A percentile compares a stretch with the other conserved stretches of the same genome.
Conservation (phyloP, 2,888 invertebrate species). For the Parochlus steinenii region DNA sequence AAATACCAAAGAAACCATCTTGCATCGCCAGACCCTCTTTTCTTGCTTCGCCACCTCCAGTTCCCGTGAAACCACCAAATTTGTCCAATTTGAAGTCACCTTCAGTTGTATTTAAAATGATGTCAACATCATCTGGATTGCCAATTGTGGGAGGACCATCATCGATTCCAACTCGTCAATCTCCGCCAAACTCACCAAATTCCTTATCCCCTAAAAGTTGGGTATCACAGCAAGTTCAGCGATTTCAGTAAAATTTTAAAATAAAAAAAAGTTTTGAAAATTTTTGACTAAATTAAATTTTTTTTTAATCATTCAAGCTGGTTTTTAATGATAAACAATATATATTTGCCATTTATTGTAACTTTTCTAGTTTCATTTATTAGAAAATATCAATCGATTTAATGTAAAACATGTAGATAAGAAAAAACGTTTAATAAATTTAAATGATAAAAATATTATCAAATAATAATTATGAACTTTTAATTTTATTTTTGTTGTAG, state of each 20-base stretch:
- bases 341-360: no score
- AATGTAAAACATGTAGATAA: no score
- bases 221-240: conserved; percentile 29
- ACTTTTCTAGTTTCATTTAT: no score
- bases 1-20: conserved; percentile 15
- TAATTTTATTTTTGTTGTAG: no score
- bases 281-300: no score
- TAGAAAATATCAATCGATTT: no score
- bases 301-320: no score
- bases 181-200: not conserved
- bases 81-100: conserved; percentile 5
- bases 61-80: conserved; percentile 7
- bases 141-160: conserved; percentile 13
- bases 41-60: conserved; percentile 7
- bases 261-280: no score
- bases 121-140: not conserved
- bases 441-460: no score
- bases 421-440: no score
- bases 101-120: conserved; percentile 4
- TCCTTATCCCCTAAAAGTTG: conserved; percentile 22
- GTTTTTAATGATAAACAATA: no score
- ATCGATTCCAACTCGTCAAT: conserved; percentile 16
- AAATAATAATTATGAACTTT: no score
- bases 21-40: not conserved
- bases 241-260: conserved; percentile 24